Evolutionary conservation across 2,113 vertebrate species (phyloP).

Genomic region (Columbina picui): DNA sequence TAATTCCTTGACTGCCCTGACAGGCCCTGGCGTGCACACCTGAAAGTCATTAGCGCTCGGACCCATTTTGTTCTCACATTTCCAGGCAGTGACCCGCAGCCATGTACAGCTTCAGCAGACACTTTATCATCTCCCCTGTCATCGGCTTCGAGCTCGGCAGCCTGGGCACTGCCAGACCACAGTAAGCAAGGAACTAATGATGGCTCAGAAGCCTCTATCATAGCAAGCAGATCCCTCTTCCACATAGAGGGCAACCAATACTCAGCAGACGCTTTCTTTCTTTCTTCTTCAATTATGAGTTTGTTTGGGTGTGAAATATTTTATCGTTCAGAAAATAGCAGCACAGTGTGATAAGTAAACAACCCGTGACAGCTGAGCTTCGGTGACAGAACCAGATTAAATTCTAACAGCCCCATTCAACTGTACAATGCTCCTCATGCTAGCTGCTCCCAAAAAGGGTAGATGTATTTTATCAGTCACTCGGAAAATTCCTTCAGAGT

Average conservation of each 20-base stretch:
- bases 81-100: conserved; percentile 71
- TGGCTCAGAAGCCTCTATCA: neutral
- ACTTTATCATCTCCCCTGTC: conserved; percentile 70
- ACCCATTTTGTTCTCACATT: conserved; percentile 73
- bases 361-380: neutral
- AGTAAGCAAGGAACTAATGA: neutral
- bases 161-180: conserved; percentile 4
- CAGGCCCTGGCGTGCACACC: conserved; percentile 59
- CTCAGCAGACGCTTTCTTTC: neutral
- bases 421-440: rapidly evolving
- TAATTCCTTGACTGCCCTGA: conserved; percentile 50
- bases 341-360: neutral
- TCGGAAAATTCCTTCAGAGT: neutral
- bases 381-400: neutral
- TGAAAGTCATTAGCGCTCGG: conserved; percentile 74
- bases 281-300: neutral
- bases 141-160: neutral
- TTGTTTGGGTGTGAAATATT: neutral
- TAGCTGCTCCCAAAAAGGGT: neutral
- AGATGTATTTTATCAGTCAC: neutral
- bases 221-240: neutral
- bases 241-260: rapidly evolving
- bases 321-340: neutral
- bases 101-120: conserved; percentile 55
- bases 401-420: neutral